These are phyloP conservation scores for Phodopus roborovskii DNA, from an alignment of 2,113 vertebrate species.

Conservation along the genomic window DNA sequence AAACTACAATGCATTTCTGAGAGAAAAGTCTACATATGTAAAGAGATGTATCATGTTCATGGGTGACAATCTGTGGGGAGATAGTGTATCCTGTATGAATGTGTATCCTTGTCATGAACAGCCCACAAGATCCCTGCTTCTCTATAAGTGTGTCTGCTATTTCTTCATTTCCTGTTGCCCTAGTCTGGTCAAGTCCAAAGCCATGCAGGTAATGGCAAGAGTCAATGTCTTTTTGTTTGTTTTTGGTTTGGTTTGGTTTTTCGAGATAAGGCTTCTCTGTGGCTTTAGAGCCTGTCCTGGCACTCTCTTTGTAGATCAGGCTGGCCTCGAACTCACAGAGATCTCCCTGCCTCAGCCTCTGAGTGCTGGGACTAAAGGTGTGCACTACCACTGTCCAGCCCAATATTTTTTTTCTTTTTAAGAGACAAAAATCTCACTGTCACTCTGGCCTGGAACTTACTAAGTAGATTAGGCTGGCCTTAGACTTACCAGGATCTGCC, in stretches of 20 bases:
- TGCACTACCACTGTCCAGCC: no score
- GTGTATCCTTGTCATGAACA: background rate
- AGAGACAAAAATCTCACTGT: background rate
- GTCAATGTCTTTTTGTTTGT: background rate
- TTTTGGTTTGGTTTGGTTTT: no score
- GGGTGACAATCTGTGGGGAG: background rate
- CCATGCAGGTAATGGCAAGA: background rate
- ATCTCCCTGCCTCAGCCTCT: no score
- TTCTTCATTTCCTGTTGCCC: background rate
- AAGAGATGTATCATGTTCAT: background rate
- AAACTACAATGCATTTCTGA: background rate
- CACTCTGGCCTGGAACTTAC: background rate
- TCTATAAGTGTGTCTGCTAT: background rate
- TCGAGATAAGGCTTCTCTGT: no score
- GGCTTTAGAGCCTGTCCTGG: no score
- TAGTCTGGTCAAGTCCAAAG: background rate
- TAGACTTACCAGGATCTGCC: background rate
- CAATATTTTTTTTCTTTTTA: background rate
- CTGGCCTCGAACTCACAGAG: no score
- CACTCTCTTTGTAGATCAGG: no score
- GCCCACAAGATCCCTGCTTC: background rate
- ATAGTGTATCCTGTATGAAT: background rate
- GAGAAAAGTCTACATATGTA: background rate
- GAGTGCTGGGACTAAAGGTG: no score
- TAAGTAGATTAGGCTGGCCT: background rate